A percentile compares a stretch with the other conserved stretches of the same genome.
Evolutionary conservation across 2,888 invertebrate species (phyloP).

Genomic region (Pheosia gnoma): DNA sequence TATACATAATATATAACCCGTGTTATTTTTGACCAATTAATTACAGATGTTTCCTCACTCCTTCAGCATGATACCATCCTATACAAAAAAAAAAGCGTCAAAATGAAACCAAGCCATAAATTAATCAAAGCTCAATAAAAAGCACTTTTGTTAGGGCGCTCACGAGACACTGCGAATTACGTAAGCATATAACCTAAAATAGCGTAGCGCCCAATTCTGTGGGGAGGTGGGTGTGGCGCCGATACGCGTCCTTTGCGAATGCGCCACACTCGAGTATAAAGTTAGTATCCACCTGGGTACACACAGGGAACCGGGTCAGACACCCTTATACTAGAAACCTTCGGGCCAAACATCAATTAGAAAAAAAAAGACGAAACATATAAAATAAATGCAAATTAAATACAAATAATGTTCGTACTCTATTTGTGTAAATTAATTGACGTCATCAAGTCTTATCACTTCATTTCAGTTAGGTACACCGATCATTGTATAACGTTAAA

Average conservation of each 20-base stretch:
- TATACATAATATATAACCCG: too few species aligned
- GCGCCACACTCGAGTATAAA: constrained; percentile 35
- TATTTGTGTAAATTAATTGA: neutral
- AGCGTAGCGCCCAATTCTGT: constrained; percentile 41
- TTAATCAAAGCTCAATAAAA: constrained; percentile 8
- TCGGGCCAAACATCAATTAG: neutral
- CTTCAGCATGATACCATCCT: neutral
- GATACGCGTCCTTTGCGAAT: constrained; percentile 28
- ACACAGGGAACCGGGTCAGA: constrained; percentile 15
- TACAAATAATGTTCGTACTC: too few species aligned
- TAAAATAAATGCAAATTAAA: constrained; percentile 9
- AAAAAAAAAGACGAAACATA: neutral
- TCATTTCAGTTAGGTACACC: neutral
- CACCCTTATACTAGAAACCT: neutral
- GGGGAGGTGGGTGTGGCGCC: constrained; percentile 28
- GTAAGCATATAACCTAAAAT: constrained; percentile 39
- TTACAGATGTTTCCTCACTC: neutral
- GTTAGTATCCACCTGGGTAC: constrained; percentile 41
- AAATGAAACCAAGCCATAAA: constrained; percentile 9
- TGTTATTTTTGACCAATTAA: neutral
- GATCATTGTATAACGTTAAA: too few species aligned
- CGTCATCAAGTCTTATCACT: neutral
- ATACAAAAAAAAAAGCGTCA: constrained; percentile 1
- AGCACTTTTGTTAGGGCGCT: constrained; percentile 11
- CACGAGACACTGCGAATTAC: constrained; percentile 18